Evolutionary conservation across 2,113 vertebrate species (phyloP), one percentile per base, ranked within the genome.

Genomic region (Ailuropoda melanoleuca): DNA sequence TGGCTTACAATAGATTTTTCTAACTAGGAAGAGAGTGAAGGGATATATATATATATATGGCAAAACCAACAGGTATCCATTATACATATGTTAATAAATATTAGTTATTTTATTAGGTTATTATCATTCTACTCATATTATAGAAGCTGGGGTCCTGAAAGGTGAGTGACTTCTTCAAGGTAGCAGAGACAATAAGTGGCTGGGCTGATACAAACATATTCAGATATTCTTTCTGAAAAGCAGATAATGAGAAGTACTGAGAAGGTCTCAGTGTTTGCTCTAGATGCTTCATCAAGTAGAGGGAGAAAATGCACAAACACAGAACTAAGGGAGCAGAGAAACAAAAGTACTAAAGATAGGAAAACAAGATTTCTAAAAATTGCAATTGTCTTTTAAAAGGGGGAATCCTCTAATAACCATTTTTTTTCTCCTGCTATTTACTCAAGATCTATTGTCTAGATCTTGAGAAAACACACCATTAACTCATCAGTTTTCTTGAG

Each of bases 391-490:
- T 85, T 91, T 82, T 39, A 43, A 70, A 94, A 88, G 11, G 43
- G 58, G 9, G 55, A 43, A 43, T 50, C 66, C 18, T 90, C 29
- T 64, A 39, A 77, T 23, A 82, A 46, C 39, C 29, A 34, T 34
- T 77, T 93, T 55, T 80, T 92, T n/a, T 64, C n/a, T 77, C 75
- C 21, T 85, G 34, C 34, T 43, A 24, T 96, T 97, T 85, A 37
- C 58, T 90, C 93, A 90, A 43, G 48, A 90, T 93, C 15, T 23
- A 8, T 12, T 34, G 3, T 77, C 29, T 77, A 13, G 43, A 80
- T 88, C 43, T 81, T 87, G 95, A 84, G 81, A 86, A 88, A 95
- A 75, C n/a, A 77, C 66, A 21, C 15, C 26, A 6, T 88, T 95
- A 78, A 83, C 78, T 43, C 93, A 93, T 43, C 60, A 46, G 19